Conservation (phyloP, 2,797 vertebrate species). For the Eleutherodactylus coqui region DNA sequence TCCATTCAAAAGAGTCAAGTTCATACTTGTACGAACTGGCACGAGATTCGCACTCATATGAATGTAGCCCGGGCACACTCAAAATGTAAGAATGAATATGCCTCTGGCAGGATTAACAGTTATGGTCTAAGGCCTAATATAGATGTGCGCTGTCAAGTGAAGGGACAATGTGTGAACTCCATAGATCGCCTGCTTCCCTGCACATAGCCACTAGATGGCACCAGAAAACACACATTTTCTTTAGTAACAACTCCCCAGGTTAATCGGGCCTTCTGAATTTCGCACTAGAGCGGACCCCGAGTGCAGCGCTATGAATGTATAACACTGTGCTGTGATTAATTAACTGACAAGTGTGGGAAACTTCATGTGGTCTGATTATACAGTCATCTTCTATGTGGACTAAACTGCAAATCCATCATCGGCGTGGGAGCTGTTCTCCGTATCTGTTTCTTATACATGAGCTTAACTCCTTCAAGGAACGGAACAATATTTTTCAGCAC, state of each 20-base stretch:
- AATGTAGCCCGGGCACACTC: no score
- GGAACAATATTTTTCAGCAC: neutral
- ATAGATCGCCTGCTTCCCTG: neutral
- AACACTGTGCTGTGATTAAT: slow-evolving; percentile 37
- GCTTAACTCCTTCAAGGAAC: no score
- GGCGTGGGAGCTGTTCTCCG: neutral
- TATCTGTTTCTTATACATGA: neutral
- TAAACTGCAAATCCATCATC: neutral
- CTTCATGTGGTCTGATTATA: slow-evolving; percentile 33
- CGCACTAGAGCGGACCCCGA: neutral
- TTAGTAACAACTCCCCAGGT: neutral
- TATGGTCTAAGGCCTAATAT: no score
- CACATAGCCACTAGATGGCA: slow-evolving; percentile 29
- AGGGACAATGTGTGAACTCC: neutral
- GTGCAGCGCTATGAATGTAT: neutral
- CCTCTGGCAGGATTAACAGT: no score
- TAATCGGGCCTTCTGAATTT: neutral
- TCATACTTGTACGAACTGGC: no score
- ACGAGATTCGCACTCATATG: no score
- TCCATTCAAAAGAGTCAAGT: no score
- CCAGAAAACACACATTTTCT: neutral
- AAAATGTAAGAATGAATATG: no score
- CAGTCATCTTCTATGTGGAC: slow-evolving; percentile 13
- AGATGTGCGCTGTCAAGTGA: neutral
- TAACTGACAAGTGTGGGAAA: slow-evolving; percentile 43